phyloP scores from a whole-genome alignment of 1,140 invertebrate genomes.

The Drosophila athabasca region DNA sequence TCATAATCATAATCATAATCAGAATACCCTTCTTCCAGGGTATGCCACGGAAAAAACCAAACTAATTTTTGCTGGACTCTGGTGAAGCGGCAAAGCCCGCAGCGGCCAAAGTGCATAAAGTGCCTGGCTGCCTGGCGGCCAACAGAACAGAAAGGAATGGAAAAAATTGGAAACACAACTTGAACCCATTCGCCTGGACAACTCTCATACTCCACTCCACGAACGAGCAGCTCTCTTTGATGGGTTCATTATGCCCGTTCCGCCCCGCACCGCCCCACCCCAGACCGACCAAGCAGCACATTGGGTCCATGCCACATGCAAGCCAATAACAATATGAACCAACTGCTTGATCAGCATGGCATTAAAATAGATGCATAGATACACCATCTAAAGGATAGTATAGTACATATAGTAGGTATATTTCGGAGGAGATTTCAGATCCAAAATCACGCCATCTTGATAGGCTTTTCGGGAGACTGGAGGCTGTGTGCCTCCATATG shows the following conservation, averaged over 20 bases:
- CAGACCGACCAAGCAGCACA: too few relatives aligned
- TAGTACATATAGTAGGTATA: too few relatives aligned
- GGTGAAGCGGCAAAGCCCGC: slow-evolving; percentile 47
- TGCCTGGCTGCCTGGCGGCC: slow-evolving; percentile 19
- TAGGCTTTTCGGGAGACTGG: too few relatives aligned
- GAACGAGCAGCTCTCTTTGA: slow-evolving; percentile 41
- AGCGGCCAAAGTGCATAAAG: slow-evolving; percentile 67
- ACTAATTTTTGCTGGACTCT: slow-evolving; percentile 60
- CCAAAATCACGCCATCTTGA: too few relatives aligned
- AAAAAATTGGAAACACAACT: slow-evolving; percentile 35
- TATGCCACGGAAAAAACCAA: slow-evolving; percentile 32
- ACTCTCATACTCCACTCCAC: slow-evolving; percentile 4
- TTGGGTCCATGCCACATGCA: too few relatives aligned
- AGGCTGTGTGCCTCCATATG: slow-evolving; percentile 8
- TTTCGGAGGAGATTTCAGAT: too few relatives aligned
- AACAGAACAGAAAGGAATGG: slow-evolving; percentile 17
- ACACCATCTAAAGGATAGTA: too few relatives aligned
- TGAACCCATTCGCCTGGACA: slow-evolving; percentile 33
- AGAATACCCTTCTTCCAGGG: too few relatives aligned
- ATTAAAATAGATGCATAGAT: too few relatives aligned
- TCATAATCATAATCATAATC: too few relatives aligned
- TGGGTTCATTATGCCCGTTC: slow-evolving; percentile 44
- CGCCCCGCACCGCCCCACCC: background rate
- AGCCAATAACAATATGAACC: too few relatives aligned
- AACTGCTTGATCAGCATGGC: too few relatives aligned